phyloP scores from a whole-genome alignment of 2,888 invertebrate species.

The Conops quadrifasciatus region DNA sequence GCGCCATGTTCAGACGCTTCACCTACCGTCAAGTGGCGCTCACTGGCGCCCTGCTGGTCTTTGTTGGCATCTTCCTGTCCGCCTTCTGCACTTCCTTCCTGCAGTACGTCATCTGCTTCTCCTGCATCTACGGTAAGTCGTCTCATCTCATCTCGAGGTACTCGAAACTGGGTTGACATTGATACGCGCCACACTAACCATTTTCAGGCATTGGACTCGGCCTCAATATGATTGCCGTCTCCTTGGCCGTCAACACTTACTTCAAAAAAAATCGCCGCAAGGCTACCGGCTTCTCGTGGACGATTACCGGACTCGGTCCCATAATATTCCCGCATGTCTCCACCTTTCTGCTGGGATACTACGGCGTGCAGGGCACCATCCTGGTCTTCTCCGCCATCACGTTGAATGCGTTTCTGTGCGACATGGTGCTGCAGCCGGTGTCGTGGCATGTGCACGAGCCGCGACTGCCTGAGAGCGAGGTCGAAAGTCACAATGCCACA shows the following conservation, averaged over 20 bases:
- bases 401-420: constrained; percentile 73
- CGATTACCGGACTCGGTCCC: constrained; percentile 77
- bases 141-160: neutral
- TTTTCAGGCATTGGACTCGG: constrained; percentile 68
- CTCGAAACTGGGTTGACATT: neutral
- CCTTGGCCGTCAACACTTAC: constrained; percentile 77
- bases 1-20: constrained; percentile 75
- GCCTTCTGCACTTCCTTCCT: constrained; percentile 72
- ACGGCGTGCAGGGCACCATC: constrained; percentile 74
- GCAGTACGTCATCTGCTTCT: constrained; percentile 72
- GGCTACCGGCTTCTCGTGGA: constrained; percentile 78
- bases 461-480: constrained; percentile 34
- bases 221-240: constrained; percentile 73
- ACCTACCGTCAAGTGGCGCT: constrained; percentile 76
- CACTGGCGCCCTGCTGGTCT: constrained; percentile 69
- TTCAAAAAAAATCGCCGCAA: constrained; percentile 74
- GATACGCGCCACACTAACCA: neutral
- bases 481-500: constrained; percentile 46
- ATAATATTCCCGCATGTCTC: constrained; percentile 78
- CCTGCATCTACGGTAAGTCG: constrained; percentile 73
- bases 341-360: constrained; percentile 69
- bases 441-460: constrained; percentile 73
- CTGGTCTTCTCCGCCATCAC: constrained; percentile 74
- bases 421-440: constrained; percentile 76
- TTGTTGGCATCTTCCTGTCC: constrained; percentile 70